phyloP scores from a whole-genome alignment of 1,140 invertebrate genomes.

The Drosophila tristis region DNA sequence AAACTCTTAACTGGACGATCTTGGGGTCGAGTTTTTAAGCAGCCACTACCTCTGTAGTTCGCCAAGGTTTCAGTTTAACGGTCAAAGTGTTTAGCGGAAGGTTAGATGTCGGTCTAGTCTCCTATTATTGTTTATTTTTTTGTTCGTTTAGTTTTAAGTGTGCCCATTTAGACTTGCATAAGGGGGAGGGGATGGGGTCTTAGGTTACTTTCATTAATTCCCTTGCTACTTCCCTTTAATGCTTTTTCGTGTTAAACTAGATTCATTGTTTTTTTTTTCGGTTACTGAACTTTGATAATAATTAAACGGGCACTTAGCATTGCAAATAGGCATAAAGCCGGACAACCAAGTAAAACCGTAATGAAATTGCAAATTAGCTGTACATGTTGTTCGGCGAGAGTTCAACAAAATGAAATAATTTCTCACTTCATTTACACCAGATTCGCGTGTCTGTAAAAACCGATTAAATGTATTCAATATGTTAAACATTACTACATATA shows the following conservation, averaged over 20 bases:
- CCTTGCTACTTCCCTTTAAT: background rate
- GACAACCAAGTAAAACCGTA: too few relatives aligned
- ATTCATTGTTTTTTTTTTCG: conserved; percentile 2
- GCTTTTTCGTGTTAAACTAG: conserved; percentile 7
- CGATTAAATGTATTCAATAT: conserved; percentile 4
- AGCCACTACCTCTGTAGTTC: conserved; percentile 17
- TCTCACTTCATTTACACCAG: background rate
- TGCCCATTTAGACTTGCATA: too few relatives aligned
- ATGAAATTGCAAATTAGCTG: conserved; percentile 26
- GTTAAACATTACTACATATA: too few relatives aligned
- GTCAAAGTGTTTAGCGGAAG: conserved; percentile 56
- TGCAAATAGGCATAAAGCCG: conserved; percentile 6
- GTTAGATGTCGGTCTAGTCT: conserved; percentile 37
- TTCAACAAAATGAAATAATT: conserved; percentile 2
- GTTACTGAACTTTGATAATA: conserved; percentile 27
- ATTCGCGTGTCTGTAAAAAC: background rate
- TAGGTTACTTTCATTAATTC: too few relatives aligned
- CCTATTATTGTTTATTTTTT: background rate
- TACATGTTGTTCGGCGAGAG: background rate
- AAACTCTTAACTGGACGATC: conserved; percentile 28
- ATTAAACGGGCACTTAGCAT: conserved; percentile 19
- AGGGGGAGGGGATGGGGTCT: background rate
- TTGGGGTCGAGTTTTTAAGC: conserved; percentile 19
- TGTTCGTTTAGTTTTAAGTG: too few relatives aligned
- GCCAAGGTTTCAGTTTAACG: conserved; percentile 64